phyloP scores from a whole-genome alignment of 2,888 invertebrate genomes.

The Rhorus exstirpatorius region DNA sequence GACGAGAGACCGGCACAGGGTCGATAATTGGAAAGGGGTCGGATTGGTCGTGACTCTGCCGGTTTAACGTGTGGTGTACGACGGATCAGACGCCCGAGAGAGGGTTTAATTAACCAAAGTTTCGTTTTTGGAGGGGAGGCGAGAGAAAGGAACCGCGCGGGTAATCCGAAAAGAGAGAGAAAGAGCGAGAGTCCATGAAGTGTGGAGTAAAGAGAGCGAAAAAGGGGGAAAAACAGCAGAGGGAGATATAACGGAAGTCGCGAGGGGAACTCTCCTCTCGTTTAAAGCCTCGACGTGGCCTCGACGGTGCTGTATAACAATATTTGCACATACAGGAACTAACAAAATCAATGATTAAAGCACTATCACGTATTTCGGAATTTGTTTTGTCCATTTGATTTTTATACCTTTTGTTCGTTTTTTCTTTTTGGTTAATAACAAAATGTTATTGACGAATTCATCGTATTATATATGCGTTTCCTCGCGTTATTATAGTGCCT shows the following conservation, averaged over 20 bases:
- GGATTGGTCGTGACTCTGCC: conserved; percentile 26
- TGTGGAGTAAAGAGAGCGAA: conserved; percentile 25
- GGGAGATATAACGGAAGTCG: conserved; percentile 61
- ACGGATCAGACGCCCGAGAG: conserved; percentile 18
- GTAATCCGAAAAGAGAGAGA: background rate
- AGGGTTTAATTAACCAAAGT: conserved; percentile 61
- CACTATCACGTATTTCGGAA: too few species aligned
- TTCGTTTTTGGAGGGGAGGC: conserved; percentile 16
- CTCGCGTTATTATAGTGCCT: too few species aligned
- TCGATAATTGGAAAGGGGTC: conserved; percentile 57
- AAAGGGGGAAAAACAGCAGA: conserved; percentile 29
- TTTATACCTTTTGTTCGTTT: background rate
- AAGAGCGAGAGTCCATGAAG: background rate
- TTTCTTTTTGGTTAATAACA: background rate
- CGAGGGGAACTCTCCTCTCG: conserved; percentile 54
- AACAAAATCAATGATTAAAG: conserved; percentile 19
- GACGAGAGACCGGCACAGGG: conserved; percentile 29
- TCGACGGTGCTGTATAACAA: background rate
- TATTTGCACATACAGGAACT: conserved; percentile 13
- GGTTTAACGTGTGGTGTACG: conserved; percentile 2
- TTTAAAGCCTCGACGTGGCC: conserved; percentile 40
- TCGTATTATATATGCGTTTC: too few species aligned
- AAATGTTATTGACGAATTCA: too few species aligned
- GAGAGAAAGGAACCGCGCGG: conserved; percentile 8
- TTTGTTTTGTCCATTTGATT: background rate